Percentiles rank a stretch among this genome's conserved stretches.
These are phyloP conservation scores for Seriola quinqueradiata DNA, from an alignment of 2,113 vertebrate species.

Conservation along the genomic window DNA sequence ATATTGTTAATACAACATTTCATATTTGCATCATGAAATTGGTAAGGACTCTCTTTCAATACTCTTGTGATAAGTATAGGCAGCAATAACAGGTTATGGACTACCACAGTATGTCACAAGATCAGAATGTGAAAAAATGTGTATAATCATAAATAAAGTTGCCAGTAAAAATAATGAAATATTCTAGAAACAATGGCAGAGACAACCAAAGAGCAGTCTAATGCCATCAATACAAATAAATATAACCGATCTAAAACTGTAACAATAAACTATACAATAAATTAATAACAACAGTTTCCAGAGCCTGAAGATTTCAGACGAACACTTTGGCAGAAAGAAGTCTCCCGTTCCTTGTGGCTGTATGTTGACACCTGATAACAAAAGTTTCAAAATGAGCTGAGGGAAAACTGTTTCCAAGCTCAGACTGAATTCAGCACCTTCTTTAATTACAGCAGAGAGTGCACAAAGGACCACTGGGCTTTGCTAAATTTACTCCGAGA, in stretches of 20 bases:
- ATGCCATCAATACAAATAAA: not conserved
- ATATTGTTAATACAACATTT: too few species aligned
- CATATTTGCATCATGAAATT: too few species aligned
- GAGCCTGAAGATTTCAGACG: not conserved
- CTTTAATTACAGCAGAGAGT: constrained; percentile 2
- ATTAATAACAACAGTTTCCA: not conserved
- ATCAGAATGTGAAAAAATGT: not conserved
- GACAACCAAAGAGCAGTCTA: not conserved
- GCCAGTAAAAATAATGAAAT: not conserved
- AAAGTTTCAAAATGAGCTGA: not conserved
- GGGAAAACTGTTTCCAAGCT: not conserved
- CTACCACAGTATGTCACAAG: too few species aligned
- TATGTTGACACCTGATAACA: not conserved
- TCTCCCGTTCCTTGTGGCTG: not conserved
- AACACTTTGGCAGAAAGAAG: not conserved
- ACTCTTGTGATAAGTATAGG: too few species aligned
- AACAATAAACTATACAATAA: not conserved
- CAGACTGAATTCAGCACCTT: not conserved
- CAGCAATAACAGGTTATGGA: too few species aligned
- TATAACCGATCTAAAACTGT: not conserved
- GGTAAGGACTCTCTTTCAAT: too few species aligned
- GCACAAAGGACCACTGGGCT: not conserved
- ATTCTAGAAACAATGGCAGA: too few species aligned
- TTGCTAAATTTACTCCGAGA: constrained; percentile 1
- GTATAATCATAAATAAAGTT: not conserved